phyloP scores from a whole-genome alignment of 2,888 invertebrate species.

The Seira sanloemensis region DNA sequence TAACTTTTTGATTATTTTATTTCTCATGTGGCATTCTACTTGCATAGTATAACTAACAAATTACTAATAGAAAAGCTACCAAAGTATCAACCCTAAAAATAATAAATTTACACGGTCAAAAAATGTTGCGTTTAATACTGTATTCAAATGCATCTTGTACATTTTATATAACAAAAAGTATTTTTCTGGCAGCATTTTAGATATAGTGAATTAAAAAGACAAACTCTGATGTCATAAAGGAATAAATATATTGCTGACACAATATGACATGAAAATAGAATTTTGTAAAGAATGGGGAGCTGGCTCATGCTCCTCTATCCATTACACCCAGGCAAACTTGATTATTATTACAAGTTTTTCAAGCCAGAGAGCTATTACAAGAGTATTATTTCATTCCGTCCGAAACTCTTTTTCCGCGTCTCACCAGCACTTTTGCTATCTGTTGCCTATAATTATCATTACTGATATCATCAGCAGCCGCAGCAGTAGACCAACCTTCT shows the following conservation, averaged over 20 bases:
- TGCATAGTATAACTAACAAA: no score
- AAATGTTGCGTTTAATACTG: neutral
- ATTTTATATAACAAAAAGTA: neutral
- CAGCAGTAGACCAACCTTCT: conserved; percentile 1
- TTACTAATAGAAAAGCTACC: no score
- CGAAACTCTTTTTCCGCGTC: neutral
- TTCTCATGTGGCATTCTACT: no score
- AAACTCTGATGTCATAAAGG: neutral
- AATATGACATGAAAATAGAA: neutral
- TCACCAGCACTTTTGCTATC: neutral
- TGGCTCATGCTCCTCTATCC: neutral
- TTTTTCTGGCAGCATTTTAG: neutral
- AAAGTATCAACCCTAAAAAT: no score
- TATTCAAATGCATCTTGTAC: neutral
- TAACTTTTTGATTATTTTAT: no score
- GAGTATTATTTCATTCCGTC: neutral
- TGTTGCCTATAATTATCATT: conserved; percentile 26
- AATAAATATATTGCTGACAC: neutral
- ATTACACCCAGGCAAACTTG: neutral
- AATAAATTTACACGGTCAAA: no score
- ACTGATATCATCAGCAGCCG: conserved; percentile 9
- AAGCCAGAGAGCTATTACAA: neutral
- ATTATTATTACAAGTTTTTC: neutral
- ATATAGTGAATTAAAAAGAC: neutral
- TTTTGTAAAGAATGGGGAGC: neutral